Evolutionary conservation across 2,113 vertebrate species (phyloP), one percentile per base, ranked within the genome.

Genomic region (Mesembrinibis cayennensis): DNA sequence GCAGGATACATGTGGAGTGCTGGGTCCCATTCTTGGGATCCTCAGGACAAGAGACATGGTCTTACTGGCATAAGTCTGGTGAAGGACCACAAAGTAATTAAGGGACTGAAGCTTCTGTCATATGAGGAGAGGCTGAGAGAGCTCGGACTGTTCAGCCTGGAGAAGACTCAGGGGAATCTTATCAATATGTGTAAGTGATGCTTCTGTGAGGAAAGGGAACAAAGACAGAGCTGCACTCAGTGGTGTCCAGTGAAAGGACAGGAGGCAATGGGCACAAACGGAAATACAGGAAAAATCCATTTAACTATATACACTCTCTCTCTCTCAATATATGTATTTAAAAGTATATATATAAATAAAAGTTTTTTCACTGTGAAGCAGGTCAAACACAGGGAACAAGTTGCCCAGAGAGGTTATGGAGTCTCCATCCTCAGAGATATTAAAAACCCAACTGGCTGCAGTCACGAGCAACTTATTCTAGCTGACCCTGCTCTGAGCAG

Each of bases 1-100:
- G 3, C 55, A 86, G 49, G 34, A 42, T 11, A 44, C 1, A 11
- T 32, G 6, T 78, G n/a, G 36, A 59, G 6, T 2, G 0, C 15
- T 47, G 40, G 13, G 13, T 45, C 22, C 40, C n/a, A 26, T 14
- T 74, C 36, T 62, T 58, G 50, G n/a, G 8, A 11, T 86, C 13
- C 26, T 23, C 69, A 65, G 36, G 21, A 14, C 5, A 10, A 58
- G 47, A 79, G 13, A 36, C 16, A 13, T 36, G 45, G 13, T 36
- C 45, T 79, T 23, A 26, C 5, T 18, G 23, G 9, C 29, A 4
- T 5, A 22, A 69, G 17, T 4, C 17, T 74, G 22, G 13, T 16
- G 11, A 83, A 77, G 4, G 22, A 3, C 45, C 45, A 55, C 47
- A 72, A 25, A 66, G 61, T 9, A 11, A 49, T 27, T 23, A 53